These are phyloP conservation scores for Procavia capensis DNA, from an alignment of 2,113 vertebrate species.

Conservation along the genomic window DNA sequence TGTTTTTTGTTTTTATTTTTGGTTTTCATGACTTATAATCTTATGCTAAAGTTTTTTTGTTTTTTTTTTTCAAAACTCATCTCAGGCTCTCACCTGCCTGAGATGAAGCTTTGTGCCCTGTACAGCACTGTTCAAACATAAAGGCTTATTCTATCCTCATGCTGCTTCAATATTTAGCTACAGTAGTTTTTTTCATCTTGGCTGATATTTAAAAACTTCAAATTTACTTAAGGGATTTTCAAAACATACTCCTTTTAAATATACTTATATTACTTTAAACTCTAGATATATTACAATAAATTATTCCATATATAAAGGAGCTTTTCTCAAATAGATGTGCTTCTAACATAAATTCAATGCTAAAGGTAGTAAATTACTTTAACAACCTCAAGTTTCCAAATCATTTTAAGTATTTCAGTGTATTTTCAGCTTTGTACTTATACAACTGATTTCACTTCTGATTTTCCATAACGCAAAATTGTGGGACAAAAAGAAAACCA, in stretches of 20 bases:
- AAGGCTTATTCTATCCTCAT: neutral
- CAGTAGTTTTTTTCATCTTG: neutral
- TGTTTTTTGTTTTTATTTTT: too few species aligned
- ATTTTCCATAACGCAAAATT: neutral
- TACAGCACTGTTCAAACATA: neutral
- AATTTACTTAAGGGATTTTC: conserved; percentile 32
- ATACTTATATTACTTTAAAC: neutral
- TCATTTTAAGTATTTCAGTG: conserved; percentile 9
- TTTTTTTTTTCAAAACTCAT: conserved; percentile 3
- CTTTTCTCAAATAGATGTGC: neutral
- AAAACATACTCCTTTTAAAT: conserved; percentile 2
- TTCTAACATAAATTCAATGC: conserved; percentile 16
- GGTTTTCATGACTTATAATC: neutral
- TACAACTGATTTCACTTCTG: neutral
- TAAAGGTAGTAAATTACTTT: neutral
- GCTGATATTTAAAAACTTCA: conserved; percentile 17
- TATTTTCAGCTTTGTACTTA: neutral
- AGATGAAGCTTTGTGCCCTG: neutral
- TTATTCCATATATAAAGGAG: neutral
- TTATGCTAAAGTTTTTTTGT: neutral
- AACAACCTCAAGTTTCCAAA: neutral
- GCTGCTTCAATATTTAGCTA: neutral
- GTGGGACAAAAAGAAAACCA: neutral
- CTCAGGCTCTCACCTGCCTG: neutral
- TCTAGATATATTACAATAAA: conserved; percentile 19